phyloP scores from a whole-genome alignment of 2,113 vertebrate species.

The Sander vitreus region DNA sequence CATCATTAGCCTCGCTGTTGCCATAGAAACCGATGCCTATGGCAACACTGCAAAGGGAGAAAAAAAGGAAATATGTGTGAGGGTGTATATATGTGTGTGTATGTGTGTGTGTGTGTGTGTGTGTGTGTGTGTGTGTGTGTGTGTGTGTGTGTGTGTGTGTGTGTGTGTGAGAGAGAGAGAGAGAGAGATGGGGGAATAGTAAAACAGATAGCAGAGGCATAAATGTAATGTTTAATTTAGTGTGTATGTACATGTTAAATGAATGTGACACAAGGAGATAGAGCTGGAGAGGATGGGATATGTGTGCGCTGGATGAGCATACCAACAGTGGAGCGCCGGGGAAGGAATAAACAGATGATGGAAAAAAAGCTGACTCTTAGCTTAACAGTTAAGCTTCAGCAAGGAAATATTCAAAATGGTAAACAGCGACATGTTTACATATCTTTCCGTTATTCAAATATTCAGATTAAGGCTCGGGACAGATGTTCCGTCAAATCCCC shows the following conservation, averaged over 20 bases:
- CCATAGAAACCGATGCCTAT: slow-evolving; percentile 97
- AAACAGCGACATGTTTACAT: slow-evolving; percentile 66
- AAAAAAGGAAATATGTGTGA: slow-evolving; percentile 34
- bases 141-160: slow-evolving; percentile 20
- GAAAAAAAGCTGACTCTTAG: slow-evolving; percentile 28
- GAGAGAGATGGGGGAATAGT: neutral
- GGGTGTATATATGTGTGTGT: neutral
- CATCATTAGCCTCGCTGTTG: slow-evolving; percentile 95
- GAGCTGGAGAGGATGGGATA: slow-evolving; percentile 53
- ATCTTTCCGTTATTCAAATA: slow-evolving; percentile 78
- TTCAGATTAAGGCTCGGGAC: slow-evolving; percentile 78
- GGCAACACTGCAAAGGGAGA: slow-evolving; percentile 84
- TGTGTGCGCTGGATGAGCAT: slow-evolving; percentile 46
- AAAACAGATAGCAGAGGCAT: slow-evolving; percentile 52
- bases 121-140: slow-evolving; percentile 18
- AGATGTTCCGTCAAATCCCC: slow-evolving; percentile 82
- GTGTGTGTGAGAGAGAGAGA: slow-evolving; percentile 15
- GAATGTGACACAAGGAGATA: slow-evolving; percentile 64
- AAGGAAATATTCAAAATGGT: slow-evolving; percentile 48
- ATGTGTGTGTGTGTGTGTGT: neutral
- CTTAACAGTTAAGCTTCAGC: slow-evolving; percentile 34
- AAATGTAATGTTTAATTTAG: slow-evolving; percentile 78
- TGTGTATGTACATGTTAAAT: slow-evolving; percentile 77
- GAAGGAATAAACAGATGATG: slow-evolving; percentile 51
- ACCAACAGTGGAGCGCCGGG: slow-evolving; percentile 46